These are phyloP conservation scores for Amblyornis subalaris DNA, from an alignment of 2,113 vertebrate genomes.

Conservation along the genomic window DNA sequence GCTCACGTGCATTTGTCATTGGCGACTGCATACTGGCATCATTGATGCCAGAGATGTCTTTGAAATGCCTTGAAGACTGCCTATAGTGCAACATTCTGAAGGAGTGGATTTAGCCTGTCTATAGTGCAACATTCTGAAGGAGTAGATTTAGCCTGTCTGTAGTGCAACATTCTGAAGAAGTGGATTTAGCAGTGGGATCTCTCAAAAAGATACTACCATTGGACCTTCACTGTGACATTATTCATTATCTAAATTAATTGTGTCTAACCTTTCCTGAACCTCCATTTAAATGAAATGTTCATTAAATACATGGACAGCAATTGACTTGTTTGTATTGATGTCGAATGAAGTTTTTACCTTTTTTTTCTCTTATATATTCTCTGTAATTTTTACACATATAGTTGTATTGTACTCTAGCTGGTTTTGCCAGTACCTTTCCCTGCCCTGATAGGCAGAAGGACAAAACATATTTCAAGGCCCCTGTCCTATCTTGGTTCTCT, in stretches of 20 bases:
- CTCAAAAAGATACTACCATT: neutral
- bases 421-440: too few species aligned
- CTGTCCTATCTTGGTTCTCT: too few species aligned
- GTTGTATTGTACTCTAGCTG: too few species aligned
- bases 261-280: neutral
- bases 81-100: neutral
- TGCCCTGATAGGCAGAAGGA: too few species aligned
- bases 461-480: too few species aligned
- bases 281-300: neutral
- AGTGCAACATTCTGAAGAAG: neutral
- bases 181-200: neutral
- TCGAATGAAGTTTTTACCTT: too few species aligned
- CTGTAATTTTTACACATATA: too few species aligned
- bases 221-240: neutral
- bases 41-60: neutral
- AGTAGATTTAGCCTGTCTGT: neutral
- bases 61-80: neutral
- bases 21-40: neutral
- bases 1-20: neutral
- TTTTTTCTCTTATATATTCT: too few species aligned
- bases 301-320: neutral
- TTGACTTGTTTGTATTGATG: neutral
- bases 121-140: neutral
- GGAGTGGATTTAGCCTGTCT: neutral
- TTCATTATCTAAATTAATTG: neutral